These are phyloP conservation scores for Acanthosepion lycidas DNA, from an alignment of 2,888 invertebrate species.

Conservation along the genomic window DNA sequence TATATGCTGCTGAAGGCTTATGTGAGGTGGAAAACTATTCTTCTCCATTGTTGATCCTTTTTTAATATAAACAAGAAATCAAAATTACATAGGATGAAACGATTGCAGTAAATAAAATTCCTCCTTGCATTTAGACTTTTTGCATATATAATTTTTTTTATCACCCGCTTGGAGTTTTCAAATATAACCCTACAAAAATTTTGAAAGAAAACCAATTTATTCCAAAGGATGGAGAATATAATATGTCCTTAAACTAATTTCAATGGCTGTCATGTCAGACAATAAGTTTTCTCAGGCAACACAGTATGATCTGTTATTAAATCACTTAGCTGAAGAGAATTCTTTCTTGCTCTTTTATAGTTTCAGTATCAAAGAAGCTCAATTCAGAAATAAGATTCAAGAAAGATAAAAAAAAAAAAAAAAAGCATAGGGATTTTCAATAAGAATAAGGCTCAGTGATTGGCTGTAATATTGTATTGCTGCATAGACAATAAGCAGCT, in stretches of 20 bases:
- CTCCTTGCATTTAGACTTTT: too few relatives aligned
- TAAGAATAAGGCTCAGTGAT: constrained; percentile 20
- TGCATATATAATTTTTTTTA: not conserved
- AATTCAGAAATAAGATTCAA: not conserved
- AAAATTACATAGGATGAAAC: too few relatives aligned
- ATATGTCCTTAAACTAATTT: not conserved
- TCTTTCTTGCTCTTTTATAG: not conserved
- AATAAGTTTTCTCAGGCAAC: not conserved
- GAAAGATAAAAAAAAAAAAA: not conserved
- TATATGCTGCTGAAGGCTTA: too few relatives aligned
- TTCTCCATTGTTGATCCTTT: too few relatives aligned
- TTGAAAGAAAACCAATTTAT: not conserved
- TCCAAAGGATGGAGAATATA: not conserved
- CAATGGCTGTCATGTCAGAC: constrained; percentile 10
- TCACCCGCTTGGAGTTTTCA: not conserved
- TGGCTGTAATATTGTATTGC: not conserved
- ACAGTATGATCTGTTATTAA: not conserved
- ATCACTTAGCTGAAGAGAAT: not conserved
- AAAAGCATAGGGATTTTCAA: not conserved
- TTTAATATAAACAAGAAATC: too few relatives aligned
- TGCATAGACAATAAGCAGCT: constrained; percentile 20
- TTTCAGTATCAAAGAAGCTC: not conserved
- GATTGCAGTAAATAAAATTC: too few relatives aligned
- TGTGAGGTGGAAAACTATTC: too few relatives aligned
- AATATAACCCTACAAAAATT: not conserved